Evolutionary conservation across 2,888 invertebrate genomes (phyloP), one percentile per base, ranked within the genome.

Genomic region (Scelioninae gen. 1): DNA sequence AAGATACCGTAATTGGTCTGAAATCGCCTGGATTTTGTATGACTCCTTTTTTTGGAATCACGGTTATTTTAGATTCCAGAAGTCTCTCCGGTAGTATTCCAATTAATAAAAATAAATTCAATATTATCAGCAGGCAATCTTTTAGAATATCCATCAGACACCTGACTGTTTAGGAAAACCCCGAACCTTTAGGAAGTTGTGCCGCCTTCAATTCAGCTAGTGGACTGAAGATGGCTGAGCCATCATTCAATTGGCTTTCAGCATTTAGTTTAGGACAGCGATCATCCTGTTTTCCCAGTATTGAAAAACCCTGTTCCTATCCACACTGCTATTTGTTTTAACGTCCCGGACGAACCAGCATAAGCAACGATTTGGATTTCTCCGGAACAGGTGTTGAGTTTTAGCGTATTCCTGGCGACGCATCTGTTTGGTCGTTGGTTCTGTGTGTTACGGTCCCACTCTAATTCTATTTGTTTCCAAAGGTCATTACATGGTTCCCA

Each of bases 51-150:
- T 82, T 84, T 0, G 80, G 77, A 8, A 80, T 69, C 7, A 84
- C 69, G 5, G 78, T 60, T 7, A 83, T 81, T 8, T 81, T 32
- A 13, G 80, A 68, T 69, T 15, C 2, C 10, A 83, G 5, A 88
- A 91, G 88, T 88, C 90, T 87, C 89, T 62, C 45, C 5, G 81
- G 71, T 7, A 72, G 34, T 5, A 47, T 32, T 13, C 78, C 71
- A 0, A n/a, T 5, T 0, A 16, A 31, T 0, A 84, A 9, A 31
- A 80, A 51, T n/a, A 79, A 11, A 43, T 84, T 84, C n/a, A 66
- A 71, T 3, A 79, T 34, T 0, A 74, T 16, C 0, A 58, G 38
- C 34, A 49, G 40, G 38, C 11, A 38, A 5, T 38, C 11, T 5
- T 38, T 38, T 0, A 34, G 10, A 0, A 87, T 84, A 9, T 34